A percentile compares a stretch with the other conserved stretches of the same genome.
Evolutionary conservation across 64 coral and sea anemone genomes (phyloP).

Genomic region (Pocillopora verrucosa): DNA sequence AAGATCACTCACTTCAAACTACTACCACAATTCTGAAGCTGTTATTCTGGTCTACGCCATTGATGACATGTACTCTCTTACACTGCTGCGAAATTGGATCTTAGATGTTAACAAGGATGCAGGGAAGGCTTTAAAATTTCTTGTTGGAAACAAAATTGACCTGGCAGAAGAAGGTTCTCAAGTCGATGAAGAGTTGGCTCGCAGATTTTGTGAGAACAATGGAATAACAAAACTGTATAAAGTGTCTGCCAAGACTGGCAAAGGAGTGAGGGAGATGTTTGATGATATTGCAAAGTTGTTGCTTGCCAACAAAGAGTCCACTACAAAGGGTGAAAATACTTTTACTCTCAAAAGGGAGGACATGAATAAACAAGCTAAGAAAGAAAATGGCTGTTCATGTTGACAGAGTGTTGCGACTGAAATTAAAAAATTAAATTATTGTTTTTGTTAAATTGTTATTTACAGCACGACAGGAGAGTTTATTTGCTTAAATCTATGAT

Average conservation of each 20-base stretch:
- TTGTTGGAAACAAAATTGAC: constrained; percentile 84
- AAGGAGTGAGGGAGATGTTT: constrained; percentile 67
- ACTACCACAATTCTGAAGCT: constrained; percentile 79
- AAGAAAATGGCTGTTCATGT: too few relatives aligned
- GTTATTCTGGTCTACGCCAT: constrained; percentile 71
- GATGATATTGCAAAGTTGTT: constrained; percentile 49
- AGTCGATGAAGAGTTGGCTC: not conserved
- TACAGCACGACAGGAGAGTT: too few relatives aligned
- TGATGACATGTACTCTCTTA: constrained; percentile 64
- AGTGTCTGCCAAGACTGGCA: constrained; percentile 85
- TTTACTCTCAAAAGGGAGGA: too few relatives aligned
- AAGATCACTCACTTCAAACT: constrained; percentile 82
- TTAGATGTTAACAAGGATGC: constrained; percentile 62
- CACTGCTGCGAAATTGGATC: constrained; percentile 78
- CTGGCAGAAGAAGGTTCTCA: not conserved
- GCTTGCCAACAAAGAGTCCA: not conserved
- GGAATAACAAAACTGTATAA: constrained; percentile 48
- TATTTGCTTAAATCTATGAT: too few relatives aligned
- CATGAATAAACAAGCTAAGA: too few relatives aligned
- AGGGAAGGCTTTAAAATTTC: constrained; percentile 71
- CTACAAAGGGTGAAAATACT: too few relatives aligned
- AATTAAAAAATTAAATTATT: too few relatives aligned
- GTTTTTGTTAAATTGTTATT: too few relatives aligned
- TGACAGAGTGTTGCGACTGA: too few relatives aligned
- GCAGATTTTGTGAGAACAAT: constrained; percentile 44